These are phyloP conservation scores for Cynoglossus semilaevis DNA, from an alignment of 2,113 vertebrate species.

Conservation along the genomic window DNA sequence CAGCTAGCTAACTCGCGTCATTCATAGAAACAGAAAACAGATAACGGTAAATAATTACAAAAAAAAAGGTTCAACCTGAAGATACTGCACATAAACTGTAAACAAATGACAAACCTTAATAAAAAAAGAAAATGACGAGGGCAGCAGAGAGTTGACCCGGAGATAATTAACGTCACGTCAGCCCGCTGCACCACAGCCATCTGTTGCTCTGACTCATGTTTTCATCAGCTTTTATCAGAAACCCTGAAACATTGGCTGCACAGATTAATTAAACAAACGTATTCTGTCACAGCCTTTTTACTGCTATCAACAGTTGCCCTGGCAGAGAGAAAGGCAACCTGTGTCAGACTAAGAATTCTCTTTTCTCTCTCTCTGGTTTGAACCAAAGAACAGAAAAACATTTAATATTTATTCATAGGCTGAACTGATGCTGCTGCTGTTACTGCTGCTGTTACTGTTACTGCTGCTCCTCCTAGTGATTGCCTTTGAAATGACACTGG, in stretches of 20 bases:
- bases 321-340: constrained; percentile 27
- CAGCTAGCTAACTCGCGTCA: no score
- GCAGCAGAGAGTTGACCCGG: no score
- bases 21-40: no score
- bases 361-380: constrained; percentile 1
- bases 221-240: neutral
- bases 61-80: no score
- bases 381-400: constrained; percentile 18
- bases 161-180: no score
- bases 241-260: neutral
- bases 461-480: constrained; percentile 4
- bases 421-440: neutral
- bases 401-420: constrained; percentile 22
- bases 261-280: no score
- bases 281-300: neutral
- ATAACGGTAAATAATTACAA: no score
- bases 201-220: no score
- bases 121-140: no score
- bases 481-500: constrained; percentile 23
- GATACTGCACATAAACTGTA: no score
- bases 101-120: no score
- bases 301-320: constrained; percentile 8
- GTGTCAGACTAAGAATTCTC: constrained; percentile 14
- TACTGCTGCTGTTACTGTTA: constrained; percentile 13
- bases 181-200: no score